Evolutionary conservation across 2,797 vertebrate species (phyloP).

Genomic region (Botia almorhae): DNA sequence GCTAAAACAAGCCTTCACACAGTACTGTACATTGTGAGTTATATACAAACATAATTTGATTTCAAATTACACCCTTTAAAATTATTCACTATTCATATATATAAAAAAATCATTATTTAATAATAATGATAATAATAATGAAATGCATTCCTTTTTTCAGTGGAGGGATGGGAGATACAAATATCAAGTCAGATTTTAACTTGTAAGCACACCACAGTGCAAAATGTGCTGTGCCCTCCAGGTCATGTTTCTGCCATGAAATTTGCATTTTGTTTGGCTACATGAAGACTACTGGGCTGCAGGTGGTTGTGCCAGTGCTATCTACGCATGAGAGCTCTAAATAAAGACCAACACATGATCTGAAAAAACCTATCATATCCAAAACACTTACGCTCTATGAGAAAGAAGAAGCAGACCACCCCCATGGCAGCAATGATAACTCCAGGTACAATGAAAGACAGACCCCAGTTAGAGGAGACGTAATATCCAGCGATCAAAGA

Average conservation of each 20-base stretch:
- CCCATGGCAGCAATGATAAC: constrained; percentile 83
- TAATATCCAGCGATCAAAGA: constrained; percentile 89
- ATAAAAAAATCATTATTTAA: too few relatives aligned
- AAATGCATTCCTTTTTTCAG: neutral
- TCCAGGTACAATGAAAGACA: constrained; percentile 92
- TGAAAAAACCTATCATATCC: neutral
- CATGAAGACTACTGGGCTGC: neutral
- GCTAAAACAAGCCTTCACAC: too few relatives aligned
- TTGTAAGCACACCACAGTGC: neutral
- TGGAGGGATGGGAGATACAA: neutral
- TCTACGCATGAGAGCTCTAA: neutral
- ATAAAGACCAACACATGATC: neutral
- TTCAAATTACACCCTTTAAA: too few relatives aligned
- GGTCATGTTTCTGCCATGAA: neutral
- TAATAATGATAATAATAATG: too few relatives aligned
- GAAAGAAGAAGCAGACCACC: constrained; percentile 91
- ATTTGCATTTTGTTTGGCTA: neutral
- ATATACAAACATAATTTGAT: too few relatives aligned
- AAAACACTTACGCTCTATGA: constrained; percentile 88
- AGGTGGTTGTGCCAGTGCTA: neutral
- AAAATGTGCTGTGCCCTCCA: neutral
- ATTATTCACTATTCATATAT: too few relatives aligned
- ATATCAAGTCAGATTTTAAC: neutral
- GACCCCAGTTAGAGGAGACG: constrained; percentile 89
- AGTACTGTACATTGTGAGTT: too few relatives aligned